A percentile compares a stretch with the other conserved stretches of the same genome.
Evolutionary conservation across 2,113 vertebrate species (phyloP).

Genomic region (Marmota flaviventris): DNA sequence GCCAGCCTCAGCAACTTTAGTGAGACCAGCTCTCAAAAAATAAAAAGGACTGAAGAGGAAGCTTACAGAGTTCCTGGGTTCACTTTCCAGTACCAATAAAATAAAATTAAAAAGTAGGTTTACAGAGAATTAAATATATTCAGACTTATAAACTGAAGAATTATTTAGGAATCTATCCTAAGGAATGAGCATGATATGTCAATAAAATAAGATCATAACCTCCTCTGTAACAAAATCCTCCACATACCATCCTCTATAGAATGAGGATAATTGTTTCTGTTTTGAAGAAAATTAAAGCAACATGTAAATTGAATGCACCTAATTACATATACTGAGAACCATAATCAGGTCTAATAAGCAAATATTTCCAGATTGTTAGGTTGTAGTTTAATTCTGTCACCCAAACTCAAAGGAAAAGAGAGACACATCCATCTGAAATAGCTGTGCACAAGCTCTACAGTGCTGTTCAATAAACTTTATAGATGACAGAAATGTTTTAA

Average conservation of each 20-base stretch:
- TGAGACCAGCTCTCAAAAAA: no score
- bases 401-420: not conserved
- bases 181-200: not conserved
- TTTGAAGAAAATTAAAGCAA: constrained; percentile 48
- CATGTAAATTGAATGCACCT: not conserved
- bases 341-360: not conserved
- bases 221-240: not conserved
- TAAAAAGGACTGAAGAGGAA: no score
- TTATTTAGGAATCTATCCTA: constrained; percentile 19
- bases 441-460: not conserved
- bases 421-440: not conserved
- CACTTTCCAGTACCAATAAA: no score
- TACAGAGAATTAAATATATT: not conserved
- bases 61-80: no score
- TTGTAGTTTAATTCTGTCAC: not conserved
- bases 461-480: not conserved
- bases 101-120: not conserved
- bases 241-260: not conserved
- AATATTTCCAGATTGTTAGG: not conserved
- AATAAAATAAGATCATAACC: not conserved
- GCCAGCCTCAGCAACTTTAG: no score
- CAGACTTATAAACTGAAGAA: not conserved
- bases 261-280: not conserved
- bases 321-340: not conserved
- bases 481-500: not conserved